A percentile compares a stretch with the other conserved stretches of the same genome.
Conservation (phyloP, 2,797 vertebrate genomes). For the Galagoides demidoff region DNA sequence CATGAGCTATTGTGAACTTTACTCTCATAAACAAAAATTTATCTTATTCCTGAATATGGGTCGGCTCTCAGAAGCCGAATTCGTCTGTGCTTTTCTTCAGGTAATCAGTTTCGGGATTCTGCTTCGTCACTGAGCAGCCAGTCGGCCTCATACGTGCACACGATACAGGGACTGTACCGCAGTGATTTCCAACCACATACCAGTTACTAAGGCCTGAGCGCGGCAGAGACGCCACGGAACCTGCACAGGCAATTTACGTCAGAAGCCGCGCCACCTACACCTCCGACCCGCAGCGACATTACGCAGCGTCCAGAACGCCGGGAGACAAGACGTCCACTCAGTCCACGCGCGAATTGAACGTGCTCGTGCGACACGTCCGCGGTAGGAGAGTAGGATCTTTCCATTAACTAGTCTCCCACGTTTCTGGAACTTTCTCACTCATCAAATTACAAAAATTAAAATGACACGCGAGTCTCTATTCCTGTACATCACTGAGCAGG, state of each 20-base stretch:
- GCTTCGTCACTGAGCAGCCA: constrained; percentile 72
- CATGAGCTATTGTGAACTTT: neutral
- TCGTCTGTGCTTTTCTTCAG: constrained; percentile 77
- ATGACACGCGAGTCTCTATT: neutral
- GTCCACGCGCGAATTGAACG: neutral
- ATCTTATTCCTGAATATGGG: neutral
- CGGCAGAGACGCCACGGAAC: neutral
- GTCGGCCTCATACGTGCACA: neutral
- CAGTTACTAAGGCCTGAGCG: no score
- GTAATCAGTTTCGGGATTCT: constrained; percentile 79
- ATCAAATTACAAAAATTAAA: constrained; percentile 68
- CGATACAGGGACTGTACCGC: neutral
- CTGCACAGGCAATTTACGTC: constrained; percentile 30
- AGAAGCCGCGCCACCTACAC: neutral
- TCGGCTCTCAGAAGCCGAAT: constrained; percentile 82
- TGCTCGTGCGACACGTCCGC: constrained; percentile 3
- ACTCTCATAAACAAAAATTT: neutral
- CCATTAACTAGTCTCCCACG: neutral
- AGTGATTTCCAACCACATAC: neutral
- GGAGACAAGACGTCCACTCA: neutral
- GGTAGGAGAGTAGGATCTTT: neutral
- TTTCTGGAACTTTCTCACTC: neutral
- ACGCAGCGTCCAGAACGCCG: neutral
- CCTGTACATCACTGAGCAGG: neutral
- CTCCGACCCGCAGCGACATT: neutral